A percentile compares a stretch with the other conserved stretches of the same genome.
Evolutionary conservation across 1,140 invertebrate species (phyloP).

Genomic region (Zaprionus lachaisei): DNA sequence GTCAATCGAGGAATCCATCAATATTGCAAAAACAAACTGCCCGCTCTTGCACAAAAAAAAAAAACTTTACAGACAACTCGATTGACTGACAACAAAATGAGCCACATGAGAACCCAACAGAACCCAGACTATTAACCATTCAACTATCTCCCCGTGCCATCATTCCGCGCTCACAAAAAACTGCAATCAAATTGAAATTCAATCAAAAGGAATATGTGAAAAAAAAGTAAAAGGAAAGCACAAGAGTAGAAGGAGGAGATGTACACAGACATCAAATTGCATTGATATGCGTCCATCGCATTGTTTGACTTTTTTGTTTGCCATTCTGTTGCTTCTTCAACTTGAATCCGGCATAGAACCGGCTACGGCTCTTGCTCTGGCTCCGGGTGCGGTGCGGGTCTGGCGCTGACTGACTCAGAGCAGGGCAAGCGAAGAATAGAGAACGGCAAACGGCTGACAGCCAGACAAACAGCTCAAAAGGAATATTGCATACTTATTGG

Average conservation of each 20-base stretch:
- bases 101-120: slow-evolving; percentile 48
- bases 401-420: background rate
- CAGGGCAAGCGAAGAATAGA: background rate
- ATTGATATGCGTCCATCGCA: slow-evolving; percentile 68
- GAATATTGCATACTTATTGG: slow-evolving; percentile 77
- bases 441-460: slow-evolving; percentile 44
- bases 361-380: background rate
- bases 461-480: slow-evolving; percentile 64
- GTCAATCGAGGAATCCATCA: slow-evolving; percentile 8
- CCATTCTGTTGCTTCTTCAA: slow-evolving; percentile 33
- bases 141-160: slow-evolving; percentile 18
- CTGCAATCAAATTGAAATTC: slow-evolving; percentile 75
- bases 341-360: slow-evolving; percentile 30
- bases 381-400: background rate
- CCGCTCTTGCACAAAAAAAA: background rate
- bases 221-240: slow-evolving; percentile 23
- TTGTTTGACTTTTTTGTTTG: slow-evolving; percentile 66
- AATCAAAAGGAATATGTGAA: slow-evolving; percentile 67
- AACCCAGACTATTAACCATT: slow-evolving; percentile 46
- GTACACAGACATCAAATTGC: slow-evolving; percentile 66
- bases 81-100: slow-evolving; percentile 47
- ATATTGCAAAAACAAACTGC: slow-evolving; percentile 13
- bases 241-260: slow-evolving; percentile 23
- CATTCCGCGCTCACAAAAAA: slow-evolving; percentile 46
- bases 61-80: slow-evolving; percentile 9